These are phyloP conservation scores for Panulirus ornatus DNA, from an alignment of 1,140 invertebrate species.

Conservation along the genomic window DNA sequence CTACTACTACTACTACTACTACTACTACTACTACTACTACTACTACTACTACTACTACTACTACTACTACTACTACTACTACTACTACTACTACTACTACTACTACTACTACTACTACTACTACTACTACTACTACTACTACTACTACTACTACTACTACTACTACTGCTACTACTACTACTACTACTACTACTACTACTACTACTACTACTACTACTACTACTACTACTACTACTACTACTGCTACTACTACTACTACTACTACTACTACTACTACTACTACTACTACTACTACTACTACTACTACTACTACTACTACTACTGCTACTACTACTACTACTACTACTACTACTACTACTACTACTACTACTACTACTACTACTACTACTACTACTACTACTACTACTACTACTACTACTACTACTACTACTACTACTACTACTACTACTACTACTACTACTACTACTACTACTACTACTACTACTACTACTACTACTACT, in stretches of 20 bases:
- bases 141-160: neutral
- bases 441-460: too few relatives aligned
- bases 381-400: neutral
- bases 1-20: neutral
- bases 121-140: neutral
- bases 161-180: too few relatives aligned
- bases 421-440: neutral
- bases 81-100: neutral
- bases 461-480: neutral
- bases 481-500: neutral
- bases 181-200: neutral
- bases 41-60: conserved; percentile 4
- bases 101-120: neutral
- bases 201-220: too few relatives aligned
- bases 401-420: neutral
- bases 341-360: neutral
- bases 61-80: neutral
- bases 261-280: neutral
- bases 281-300: neutral
- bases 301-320: neutral
- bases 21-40: neutral
- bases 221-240: too few relatives aligned
- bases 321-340: conserved; percentile 1
- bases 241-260: neutral
- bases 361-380: neutral